Evolutionary conservation across 1,140 invertebrate genomes (phyloP).

Genomic region (Mamestra configurata): DNA sequence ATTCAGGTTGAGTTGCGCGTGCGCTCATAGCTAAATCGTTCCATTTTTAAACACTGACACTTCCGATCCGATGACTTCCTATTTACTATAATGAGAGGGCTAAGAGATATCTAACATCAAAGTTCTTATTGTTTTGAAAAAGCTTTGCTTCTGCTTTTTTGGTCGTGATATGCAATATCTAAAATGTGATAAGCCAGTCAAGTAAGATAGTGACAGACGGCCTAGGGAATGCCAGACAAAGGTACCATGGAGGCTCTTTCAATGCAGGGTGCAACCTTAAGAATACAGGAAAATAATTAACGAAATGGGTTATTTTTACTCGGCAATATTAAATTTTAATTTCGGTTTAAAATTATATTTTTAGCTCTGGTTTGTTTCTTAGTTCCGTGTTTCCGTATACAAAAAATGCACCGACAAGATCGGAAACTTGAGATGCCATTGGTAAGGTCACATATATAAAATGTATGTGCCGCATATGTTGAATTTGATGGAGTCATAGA

Average conservation of each 20-base stretch:
- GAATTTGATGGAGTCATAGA: not conserved
- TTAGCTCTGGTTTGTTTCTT: not conserved
- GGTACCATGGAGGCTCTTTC: too few relatives aligned
- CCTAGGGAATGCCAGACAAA: too few relatives aligned
- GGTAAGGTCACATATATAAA: conserved; percentile 20
- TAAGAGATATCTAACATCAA: not conserved
- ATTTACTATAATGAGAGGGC: conserved; percentile 33
- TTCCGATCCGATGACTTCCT: conserved; percentile 82
- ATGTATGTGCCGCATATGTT: not conserved
- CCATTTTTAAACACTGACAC: conserved; percentile 78
- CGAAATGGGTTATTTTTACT: not conserved
- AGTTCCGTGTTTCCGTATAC: conserved; percentile 16
- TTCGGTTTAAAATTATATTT: not conserved
- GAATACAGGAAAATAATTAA: conserved; percentile 1
- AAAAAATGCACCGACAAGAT: not conserved
- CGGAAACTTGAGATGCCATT: conserved; percentile 27
- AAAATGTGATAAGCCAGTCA: not conserved
- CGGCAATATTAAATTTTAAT: not conserved
- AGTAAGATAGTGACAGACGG: not conserved
- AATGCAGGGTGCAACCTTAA: not conserved
- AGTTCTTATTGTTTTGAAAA: not conserved
- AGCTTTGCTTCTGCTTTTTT: not conserved
- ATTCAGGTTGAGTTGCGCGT: conserved; percentile 73
- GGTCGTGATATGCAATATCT: too few relatives aligned
- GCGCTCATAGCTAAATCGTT: conserved; percentile 73